phyloP scores from a whole-genome alignment of 2,888 invertebrate genomes.

The Xylota sylvarum region DNA sequence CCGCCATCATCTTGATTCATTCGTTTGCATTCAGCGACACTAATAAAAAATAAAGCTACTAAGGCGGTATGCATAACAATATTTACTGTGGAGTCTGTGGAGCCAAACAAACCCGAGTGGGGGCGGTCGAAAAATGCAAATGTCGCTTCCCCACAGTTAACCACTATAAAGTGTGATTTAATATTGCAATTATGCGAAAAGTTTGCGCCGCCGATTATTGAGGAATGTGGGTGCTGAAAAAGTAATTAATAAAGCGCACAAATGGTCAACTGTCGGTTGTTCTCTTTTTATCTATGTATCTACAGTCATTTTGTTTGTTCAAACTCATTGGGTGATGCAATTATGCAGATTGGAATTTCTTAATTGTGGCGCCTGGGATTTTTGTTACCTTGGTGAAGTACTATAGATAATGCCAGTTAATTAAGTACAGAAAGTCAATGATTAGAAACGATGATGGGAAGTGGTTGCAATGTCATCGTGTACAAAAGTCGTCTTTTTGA shows the following conservation, averaged over 20 bases:
- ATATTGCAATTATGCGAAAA: constrained; percentile 65
- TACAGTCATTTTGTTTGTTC: constrained; percentile 28
- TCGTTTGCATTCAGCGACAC: constrained; percentile 38
- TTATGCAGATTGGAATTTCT: constrained; percentile 37
- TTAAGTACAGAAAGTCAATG: not conserved
- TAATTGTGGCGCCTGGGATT: constrained; percentile 36
- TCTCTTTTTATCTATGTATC: not conserved
- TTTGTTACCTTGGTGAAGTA: constrained; percentile 18
- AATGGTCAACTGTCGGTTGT: constrained; percentile 18
- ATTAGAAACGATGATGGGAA: not conserved
- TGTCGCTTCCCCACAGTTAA: constrained; percentile 31
- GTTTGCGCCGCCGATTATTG: constrained; percentile 30
- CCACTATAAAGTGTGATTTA: constrained; percentile 50
- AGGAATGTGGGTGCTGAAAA: constrained; percentile 57
- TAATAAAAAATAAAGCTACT: constrained; percentile 35
- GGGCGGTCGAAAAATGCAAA: constrained; percentile 65
- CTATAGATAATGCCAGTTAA: constrained; percentile 31
- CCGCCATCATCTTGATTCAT: constrained; percentile 28
- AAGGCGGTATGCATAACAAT: constrained; percentile 40
- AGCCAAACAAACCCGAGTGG: constrained; percentile 15
- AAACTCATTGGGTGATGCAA: constrained; percentile 41
- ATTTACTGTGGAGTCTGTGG: constrained; percentile 29
- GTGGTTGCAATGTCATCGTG: too few relatives aligned
- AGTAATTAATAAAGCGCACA: constrained; percentile 55
- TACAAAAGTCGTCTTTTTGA: too few relatives aligned